Evolutionary conservation across 2,113 vertebrate species (phyloP), one percentile per base, ranked within the genome.

Genomic region (Entelurus aequoreus): DNA sequence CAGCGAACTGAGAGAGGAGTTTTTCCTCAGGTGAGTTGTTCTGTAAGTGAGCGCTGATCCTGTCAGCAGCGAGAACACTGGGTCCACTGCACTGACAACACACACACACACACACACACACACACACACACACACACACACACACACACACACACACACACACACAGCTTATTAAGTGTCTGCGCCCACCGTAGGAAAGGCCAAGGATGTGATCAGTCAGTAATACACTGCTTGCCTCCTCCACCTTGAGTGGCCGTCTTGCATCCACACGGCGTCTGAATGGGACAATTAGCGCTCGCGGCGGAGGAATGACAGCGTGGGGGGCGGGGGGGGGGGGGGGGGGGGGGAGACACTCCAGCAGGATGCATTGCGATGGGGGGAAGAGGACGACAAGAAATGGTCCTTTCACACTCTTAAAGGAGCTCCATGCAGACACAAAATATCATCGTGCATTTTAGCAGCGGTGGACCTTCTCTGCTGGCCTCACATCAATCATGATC

Each of bases 11-110:
- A 72, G 75, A 82, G 66, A 66, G 78, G 73, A 83, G 83, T 84
- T 88, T 86, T 88, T 85, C 84, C 84, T 85, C 87, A 85, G 85
- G 85, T 88, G 85, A 87, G 84, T 83, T 81, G 80, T 77, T 84
- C 82, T 78, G 76, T 86, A 86, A 87, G 84, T 81, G 85, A 82
- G 70, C 60, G 56, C 82, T 82, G 85, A 87, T 86, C 77, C 76
- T 78, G 82, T 86, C 84, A 80, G 70, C 28, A 75, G 58, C 55
- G 80, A 73, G 78, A 81, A 83, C 42, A 44, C 72, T 48, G 70
- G 79, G 74, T 84, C 72, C 63, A 65, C 75, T 71, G 79, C 74
- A 47, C 67, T 65, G 79, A 86, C 77, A 83, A 75, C 77, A 82
- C 72, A 84, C 83, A 85, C 80, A 71, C 48, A 66, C 28, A 53